These are phyloP conservation scores for Heliocidaris tuberculata DNA, from an alignment of 35 echinoderm and acorn worm genomes.

Conservation along the genomic window DNA sequence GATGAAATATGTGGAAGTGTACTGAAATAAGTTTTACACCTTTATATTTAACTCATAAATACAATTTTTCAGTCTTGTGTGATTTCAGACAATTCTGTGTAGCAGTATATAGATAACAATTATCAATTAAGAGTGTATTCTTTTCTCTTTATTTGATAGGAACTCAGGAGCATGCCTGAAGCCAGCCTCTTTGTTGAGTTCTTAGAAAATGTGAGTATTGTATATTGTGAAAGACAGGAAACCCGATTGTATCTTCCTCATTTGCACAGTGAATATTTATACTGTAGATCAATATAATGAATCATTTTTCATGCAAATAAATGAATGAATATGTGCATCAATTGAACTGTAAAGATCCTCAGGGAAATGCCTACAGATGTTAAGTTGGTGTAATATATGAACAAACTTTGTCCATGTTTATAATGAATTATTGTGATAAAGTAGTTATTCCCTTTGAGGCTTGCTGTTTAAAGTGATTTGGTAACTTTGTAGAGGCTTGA, in stretches of 20 bases:
- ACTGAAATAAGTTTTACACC: not conserved
- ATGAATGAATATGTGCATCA: not conserved
- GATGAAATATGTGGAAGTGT: not conserved
- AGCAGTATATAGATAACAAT: not conserved
- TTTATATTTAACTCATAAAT: not conserved
- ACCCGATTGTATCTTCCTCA: too few relatives aligned
- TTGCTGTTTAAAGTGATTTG: too few relatives aligned
- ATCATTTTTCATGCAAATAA: not conserved
- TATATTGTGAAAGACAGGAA: not conserved
- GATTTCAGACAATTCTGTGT: too few relatives aligned
- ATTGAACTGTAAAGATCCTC: not conserved
- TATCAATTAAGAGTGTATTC: not conserved
- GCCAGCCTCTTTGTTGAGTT: not conserved
- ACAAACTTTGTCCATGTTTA: too few relatives aligned
- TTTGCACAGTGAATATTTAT: not conserved
- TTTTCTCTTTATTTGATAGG: not conserved
- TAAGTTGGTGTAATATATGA: not conserved
- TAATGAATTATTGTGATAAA: too few relatives aligned
- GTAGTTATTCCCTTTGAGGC: too few relatives aligned
- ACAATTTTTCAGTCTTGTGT: too few relatives aligned
- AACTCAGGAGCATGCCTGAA: not conserved
- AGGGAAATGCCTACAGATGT: not conserved
- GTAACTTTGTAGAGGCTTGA: too few relatives aligned
- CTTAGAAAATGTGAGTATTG: conserved; percentile 26
- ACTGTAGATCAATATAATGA: not conserved